Base-by-base conservation (phyloP, 2,888 invertebrate genomes). In the Halictus ligatus region DNA sequence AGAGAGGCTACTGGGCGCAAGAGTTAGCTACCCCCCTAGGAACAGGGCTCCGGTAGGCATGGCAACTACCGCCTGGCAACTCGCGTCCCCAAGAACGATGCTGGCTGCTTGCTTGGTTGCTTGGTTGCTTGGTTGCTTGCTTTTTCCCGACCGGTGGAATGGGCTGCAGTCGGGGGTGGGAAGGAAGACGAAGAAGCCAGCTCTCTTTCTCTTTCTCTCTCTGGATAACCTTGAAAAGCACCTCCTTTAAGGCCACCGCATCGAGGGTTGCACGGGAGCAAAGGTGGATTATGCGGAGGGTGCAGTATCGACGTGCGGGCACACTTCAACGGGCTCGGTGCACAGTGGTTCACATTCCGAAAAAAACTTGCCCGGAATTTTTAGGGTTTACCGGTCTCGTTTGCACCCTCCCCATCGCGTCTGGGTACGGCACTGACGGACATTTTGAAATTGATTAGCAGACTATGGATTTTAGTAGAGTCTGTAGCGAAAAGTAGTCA, bases 141-240 rank as follows among this genome's bases (percentile, higher is more conserved):
- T 54, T n/a, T 54, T 54, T n/a, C 21, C n/a, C 54, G n/a, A 54
- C 21, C n/a, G 21, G 21, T 54, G 54, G 54, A n/a, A 10, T n/a
- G 54, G n/a, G 21, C 3, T 10, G 54, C 10, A n/a, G 54, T 54
- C n/a, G 35, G 58, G 84, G 75, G 78, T 78, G 85, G 83, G 18
- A 67, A 35, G 3, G 35, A 67, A 67, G 40, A 71, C 69, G 72
- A 80, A 89, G 72, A 78, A 89, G 81, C 82, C 81, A 90, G 83
- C 54, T 54, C 67, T n/a, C n/a, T n/a, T n/a, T n/a, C n/a, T n/a
- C n/a, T n/a, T n/a, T n/a, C n/a, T n/a, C n/a, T 54, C 67, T 64
- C 84, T 79, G 86, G 90, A 91, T 91, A 91, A 91, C 91, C 91
- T 91, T 91, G 91, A 91, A 91, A 91, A 89, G 86, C 88, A 78